Evolutionary conservation across 2,113 vertebrate genomes (phyloP).

Genomic region (Channa argus): DNA sequence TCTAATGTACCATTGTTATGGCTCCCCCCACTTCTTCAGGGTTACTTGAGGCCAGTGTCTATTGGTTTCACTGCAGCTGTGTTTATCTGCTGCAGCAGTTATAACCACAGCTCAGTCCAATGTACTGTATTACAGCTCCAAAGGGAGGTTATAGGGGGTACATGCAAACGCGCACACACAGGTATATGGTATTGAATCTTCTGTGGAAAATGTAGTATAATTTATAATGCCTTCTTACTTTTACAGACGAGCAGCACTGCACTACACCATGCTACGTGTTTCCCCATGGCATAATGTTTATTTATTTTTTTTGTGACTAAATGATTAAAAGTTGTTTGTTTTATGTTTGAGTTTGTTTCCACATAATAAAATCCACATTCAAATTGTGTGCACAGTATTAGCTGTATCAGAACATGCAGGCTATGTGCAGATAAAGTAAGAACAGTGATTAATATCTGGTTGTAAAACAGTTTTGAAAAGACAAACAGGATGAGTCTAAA

Average conservation of each 20-base stretch:
- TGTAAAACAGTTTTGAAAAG: no score
- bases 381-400: no score
- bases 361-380: neutral
- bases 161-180: neutral
- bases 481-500: no score
- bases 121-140: slow-evolving; percentile 19
- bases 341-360: neutral
- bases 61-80: slow-evolving; percentile 41
- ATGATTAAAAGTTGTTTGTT: neutral
- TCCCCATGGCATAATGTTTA: slow-evolving; percentile 5
- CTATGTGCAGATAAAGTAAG: no score
- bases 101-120: slow-evolving; percentile 6
- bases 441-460: no score
- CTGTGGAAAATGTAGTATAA: no score
- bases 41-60: slow-evolving; percentile 48
- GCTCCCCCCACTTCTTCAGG: neutral
- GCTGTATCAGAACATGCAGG: no score
- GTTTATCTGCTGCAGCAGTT: slow-evolving; percentile 39
- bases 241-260: neutral
- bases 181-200: neutral
- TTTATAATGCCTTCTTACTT: no score
- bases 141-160: neutral
- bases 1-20: slow-evolving; percentile 3
- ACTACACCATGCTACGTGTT: slow-evolving; percentile 1
- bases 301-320: slow-evolving; percentile 10